Base-by-base conservation (phyloP, 2,888 invertebrate genomes). In the Epistrophe eligans region DNA sequence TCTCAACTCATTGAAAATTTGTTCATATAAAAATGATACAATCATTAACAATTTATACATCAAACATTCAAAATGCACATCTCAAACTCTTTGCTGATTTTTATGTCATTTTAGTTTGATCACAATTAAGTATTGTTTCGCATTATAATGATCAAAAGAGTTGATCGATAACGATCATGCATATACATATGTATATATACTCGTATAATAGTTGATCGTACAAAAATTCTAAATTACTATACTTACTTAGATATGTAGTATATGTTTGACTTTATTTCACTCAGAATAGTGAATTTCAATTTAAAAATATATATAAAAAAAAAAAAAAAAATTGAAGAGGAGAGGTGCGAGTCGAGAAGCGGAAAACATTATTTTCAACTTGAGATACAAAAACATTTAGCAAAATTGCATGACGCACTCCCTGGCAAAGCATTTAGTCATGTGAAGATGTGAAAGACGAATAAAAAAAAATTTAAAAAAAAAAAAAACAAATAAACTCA, bases 341-440 rank as follows among this genome's bases (percentile, higher is more conserved):
- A 19, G 74, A 48, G 64, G 35, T 40, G 67, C 43, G 28, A 55
- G 6, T 45, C 8, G 32, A 43, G 40, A n/a, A 58, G 45, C 15
- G 72, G 58, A 72, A 58, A 60, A 48, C 58, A 45, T 73, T 76
- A 62, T 62, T 76, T 72, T 62, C 45, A 50, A 77, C 67, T 55
- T 48, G 55, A 77, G 45, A 55, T 60, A 66, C 28, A 60, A 74
- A 24, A 74, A 70, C 50, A 83, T 71, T 66, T 67, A 67, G 72
- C 77, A 84, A 70, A 85, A 82, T 77, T 79, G 79, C 79, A 87
- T 87, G 87, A 87, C 83, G 82, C 82, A 87, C 83, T 74, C 76
- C 48, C 73, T 71, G 60, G 66, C 82, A 79, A 71, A 79, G 76
- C 80, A 80, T 76, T 80, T 79, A 66, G 80, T 76, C 80, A 84